These are phyloP conservation scores for Theristus sp. DNA, from an alignment of 2,888 invertebrate genomes.

Conservation along the genomic window DNA sequence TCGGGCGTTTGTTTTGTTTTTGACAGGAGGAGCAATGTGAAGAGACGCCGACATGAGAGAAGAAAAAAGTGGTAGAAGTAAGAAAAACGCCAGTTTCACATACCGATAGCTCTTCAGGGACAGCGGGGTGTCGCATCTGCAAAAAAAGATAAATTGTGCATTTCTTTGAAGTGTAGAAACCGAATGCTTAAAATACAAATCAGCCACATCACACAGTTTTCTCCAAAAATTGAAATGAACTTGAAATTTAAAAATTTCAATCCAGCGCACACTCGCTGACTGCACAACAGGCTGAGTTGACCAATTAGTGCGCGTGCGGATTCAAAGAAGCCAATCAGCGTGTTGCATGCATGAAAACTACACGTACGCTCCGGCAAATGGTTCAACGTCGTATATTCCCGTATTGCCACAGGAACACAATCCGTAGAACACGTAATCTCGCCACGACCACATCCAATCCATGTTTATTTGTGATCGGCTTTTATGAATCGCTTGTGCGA, in stretches of 20 bases:
- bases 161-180: too few relatives aligned
- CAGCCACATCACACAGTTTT: too few relatives aligned
- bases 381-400: not conserved
- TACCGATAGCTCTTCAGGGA: not conserved
- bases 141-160: not conserved
- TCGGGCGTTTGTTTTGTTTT: too few relatives aligned
- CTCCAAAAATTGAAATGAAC: too few relatives aligned
- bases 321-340: too few relatives aligned
- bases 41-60: too few relatives aligned
- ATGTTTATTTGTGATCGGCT: slow-evolving; percentile 8
- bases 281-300: too few relatives aligned
- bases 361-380: not conserved
- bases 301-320: too few relatives aligned
- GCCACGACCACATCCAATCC: slow-evolving; percentile 27
- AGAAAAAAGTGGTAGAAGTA: not conserved
- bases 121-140: not conserved
- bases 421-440: slow-evolving; percentile 25
- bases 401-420: slow-evolving; percentile 19
- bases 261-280: not conserved
- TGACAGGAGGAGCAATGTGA: too few relatives aligned
- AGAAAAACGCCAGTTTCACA: not conserved
- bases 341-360: too few relatives aligned
- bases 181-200: too few relatives aligned
- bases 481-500: too few relatives aligned
- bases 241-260: not conserved